Conservation (phyloP, 2,888 invertebrate genomes). For the Scaptodrosophila latifasciaeformis region DNA sequence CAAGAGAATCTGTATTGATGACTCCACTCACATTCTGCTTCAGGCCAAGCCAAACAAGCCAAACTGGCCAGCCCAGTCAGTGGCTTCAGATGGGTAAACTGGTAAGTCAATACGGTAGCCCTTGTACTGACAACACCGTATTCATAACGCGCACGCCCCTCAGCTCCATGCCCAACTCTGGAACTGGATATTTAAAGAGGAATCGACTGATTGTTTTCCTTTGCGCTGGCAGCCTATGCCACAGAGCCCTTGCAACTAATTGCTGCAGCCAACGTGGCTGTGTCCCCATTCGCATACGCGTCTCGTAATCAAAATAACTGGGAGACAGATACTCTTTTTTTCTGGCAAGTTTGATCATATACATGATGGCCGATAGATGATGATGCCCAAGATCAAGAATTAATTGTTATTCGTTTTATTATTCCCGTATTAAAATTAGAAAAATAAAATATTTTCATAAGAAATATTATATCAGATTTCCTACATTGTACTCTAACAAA, state of each 20-base stretch:
- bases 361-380: too few species aligned
- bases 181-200: neutral
- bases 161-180: neutral
- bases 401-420: too few species aligned
- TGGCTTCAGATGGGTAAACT: neutral
- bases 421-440: too few species aligned
- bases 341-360: too few species aligned
- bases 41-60: conserved; percentile 45
- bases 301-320: conserved; percentile 52
- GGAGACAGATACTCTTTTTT: too few species aligned
- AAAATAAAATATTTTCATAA: too few species aligned
- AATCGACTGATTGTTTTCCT: too few species aligned
- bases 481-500: too few species aligned
- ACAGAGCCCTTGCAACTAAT: conserved; percentile 38
- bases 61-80: conserved; percentile 3
- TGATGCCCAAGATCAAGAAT: too few species aligned
- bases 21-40: too few species aligned
- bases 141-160: conserved; percentile 52
- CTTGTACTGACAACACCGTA: conserved; percentile 59
- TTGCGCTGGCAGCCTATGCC: too few species aligned
- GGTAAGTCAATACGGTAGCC: conserved; percentile 43
- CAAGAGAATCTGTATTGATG: neutral
- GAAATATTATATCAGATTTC: too few species aligned
- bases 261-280: conserved; percentile 28
- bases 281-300: conserved; percentile 29